Conservation (phyloP, 2,888 invertebrate species). For the Thera britannica region DNA sequence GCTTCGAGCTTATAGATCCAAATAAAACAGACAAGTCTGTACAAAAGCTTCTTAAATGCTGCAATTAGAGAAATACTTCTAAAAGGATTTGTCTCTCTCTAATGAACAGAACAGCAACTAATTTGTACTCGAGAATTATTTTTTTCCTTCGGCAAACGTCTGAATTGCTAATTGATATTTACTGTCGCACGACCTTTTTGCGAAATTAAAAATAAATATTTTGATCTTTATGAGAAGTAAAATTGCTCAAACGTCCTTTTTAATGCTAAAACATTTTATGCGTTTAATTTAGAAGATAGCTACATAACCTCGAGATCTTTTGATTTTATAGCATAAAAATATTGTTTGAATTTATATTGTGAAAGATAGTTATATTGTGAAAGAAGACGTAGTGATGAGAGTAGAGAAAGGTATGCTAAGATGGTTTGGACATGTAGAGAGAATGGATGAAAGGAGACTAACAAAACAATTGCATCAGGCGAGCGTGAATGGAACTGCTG, state of each 20-base stretch:
- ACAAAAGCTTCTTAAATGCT: slow-evolving; percentile 76
- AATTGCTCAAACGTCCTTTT: slow-evolving; percentile 27
- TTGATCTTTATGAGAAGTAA: neutral
- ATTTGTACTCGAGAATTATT: slow-evolving; percentile 58
- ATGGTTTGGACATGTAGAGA: no score
- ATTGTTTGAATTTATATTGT: no score
- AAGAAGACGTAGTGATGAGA: no score
- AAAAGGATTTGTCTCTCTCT: slow-evolving; percentile 75
- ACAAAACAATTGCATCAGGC: no score
- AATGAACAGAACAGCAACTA: slow-evolving; percentile 76
- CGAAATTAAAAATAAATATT: slow-evolving; percentile 59
- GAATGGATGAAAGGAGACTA: no score
- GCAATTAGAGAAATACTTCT: slow-evolving; percentile 74
- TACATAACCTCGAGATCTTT: no score
- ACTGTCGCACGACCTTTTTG: slow-evolving; percentile 54
- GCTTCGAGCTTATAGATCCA: slow-evolving; percentile 41
- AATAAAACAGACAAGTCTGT: slow-evolving; percentile 68
- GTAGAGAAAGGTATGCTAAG: no score
- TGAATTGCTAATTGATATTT: slow-evolving; percentile 64
- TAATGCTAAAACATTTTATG: neutral
- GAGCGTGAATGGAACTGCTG: no score
- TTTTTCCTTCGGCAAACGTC: slow-evolving; percentile 53
- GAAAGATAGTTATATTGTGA: no score
- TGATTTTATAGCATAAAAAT: no score
- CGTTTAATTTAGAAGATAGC: no score